Evolutionary conservation across 2,113 vertebrate species (phyloP), one percentile per base, ranked within the genome.

Genomic region (Microtus montanus): DNA sequence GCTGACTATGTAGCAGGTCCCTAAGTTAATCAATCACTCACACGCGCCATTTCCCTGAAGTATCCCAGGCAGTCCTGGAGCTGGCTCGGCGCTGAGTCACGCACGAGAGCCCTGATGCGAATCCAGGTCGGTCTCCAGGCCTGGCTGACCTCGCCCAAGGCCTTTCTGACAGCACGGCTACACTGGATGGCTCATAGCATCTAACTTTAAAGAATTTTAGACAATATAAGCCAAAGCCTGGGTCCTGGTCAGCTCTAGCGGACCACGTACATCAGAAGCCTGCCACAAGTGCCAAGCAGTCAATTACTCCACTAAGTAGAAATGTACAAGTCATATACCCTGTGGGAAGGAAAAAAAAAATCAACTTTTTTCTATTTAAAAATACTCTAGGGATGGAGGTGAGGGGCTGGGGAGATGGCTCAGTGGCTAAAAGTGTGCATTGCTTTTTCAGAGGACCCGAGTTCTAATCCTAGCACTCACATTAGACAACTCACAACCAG

Each of bases 291-390:
- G 28, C 44, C 33, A 20, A 30, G 79, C 15, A n/a, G n/a, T 66
- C 30, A 8, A 12, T 24, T 5, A 73, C 66, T 26, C 75, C 80
- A 38, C 28, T 14, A 49, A 77, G 78, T 24, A 47, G 38, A 91
- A 58, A 35, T 5, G 7, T n/a, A 41, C 0, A 7, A 3, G 3
- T 14, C 26, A 3, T 41, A n/a, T 87, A 22, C 30, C 2, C 35
- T 15, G 78, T 9, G 26, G 4, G 26, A 54, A 44, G 7, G 28
- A 41, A 17, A 75, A 75, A 79, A 86, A 38, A 49, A 49, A 61
- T n/a, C 5, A n/a, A n/a, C 61, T 80, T 68, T 85, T 83, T 93
- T 85, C 71, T 33, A 83, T 73, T 68, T 85, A 85, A 58, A 78
- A 35, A 10, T 28, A 30, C 63, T 79, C 2, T 44, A 13, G 20